Percentiles rank a stretch among this genome's conserved stretches.
phyloP scores from a whole-genome alignment of 2,888 invertebrate species.

The Drosophila pullipes region DNA sequence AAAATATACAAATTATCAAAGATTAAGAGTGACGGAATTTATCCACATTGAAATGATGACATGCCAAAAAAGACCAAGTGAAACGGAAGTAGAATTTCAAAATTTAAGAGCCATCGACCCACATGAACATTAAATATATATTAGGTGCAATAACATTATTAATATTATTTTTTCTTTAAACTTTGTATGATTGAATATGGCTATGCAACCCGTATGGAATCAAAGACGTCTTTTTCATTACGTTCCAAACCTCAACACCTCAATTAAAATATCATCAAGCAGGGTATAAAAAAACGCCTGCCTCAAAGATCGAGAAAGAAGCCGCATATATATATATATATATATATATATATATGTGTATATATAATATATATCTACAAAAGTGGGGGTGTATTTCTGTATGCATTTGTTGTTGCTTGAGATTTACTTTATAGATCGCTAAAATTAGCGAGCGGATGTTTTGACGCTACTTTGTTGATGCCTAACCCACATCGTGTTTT shows the following conservation, averaged over 20 bases:
- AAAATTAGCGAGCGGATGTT: slow-evolving; percentile 74
- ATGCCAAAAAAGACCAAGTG: neutral
- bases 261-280: neutral
- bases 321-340: neutral
- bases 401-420: slow-evolving; percentile 10
- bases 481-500: slow-evolving; percentile 69
- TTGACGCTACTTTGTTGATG: slow-evolving; percentile 70
- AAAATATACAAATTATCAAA: neutral
- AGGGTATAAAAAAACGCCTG: slow-evolving; percentile 10
- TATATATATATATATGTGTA: neutral
- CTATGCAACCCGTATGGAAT: neutral
- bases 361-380: neutral
- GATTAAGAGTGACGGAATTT: neutral
- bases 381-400: neutral
- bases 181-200: neutral
- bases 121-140: neutral
- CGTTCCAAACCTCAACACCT: neutral
- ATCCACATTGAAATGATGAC: neutral
- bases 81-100: neutral
- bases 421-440: slow-evolving; percentile 45
- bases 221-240: neutral
- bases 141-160: neutral
- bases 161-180: neutral
- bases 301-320: slow-evolving; percentile 56
- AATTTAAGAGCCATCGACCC: neutral